A percentile compares a stretch with the other conserved stretches of the same genome.
These are phyloP conservation scores for Bombus waltoni DNA, from an alignment of 1,140 invertebrate species.

Conservation along the genomic window DNA sequence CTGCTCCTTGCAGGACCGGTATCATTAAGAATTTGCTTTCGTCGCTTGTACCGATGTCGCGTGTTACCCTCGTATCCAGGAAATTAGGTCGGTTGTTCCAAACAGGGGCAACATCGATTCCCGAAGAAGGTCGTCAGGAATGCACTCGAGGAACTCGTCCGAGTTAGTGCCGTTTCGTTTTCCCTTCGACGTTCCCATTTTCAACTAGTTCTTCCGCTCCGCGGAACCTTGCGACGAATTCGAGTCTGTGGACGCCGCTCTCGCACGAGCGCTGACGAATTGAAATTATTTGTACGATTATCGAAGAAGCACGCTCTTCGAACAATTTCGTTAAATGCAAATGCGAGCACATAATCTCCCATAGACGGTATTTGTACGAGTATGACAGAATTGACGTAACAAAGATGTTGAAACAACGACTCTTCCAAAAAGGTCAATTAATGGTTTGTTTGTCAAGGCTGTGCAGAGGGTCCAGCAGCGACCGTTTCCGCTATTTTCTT, in stretches of 20 bases:
- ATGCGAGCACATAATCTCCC: not conserved
- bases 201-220: not conserved
- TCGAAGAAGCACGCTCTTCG: no score
- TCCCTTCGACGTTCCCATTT: not conserved
- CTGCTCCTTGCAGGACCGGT: not conserved
- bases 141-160: constrained; percentile 34
- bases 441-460: not conserved
- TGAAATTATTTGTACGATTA: no score
- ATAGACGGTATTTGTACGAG: no score
- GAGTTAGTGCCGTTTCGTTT: constrained; percentile 35
- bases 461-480: not conserved
- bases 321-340: no score
- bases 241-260: no score
- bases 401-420: not conserved
- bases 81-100: constrained; percentile 48
- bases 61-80: constrained; percentile 30
- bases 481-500: no score
- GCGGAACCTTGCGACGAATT: no score
- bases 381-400: no score
- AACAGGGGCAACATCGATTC: constrained; percentile 50
- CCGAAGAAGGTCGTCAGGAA: constrained; percentile 45
- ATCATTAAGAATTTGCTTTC: constrained; percentile 30
- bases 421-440: not conserved
- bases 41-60: constrained; percentile 38
- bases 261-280: no score